These are phyloP conservation scores for Eospalax fontanierii DNA, from an alignment of 2,797 vertebrate genomes.

Conservation along the genomic window DNA sequence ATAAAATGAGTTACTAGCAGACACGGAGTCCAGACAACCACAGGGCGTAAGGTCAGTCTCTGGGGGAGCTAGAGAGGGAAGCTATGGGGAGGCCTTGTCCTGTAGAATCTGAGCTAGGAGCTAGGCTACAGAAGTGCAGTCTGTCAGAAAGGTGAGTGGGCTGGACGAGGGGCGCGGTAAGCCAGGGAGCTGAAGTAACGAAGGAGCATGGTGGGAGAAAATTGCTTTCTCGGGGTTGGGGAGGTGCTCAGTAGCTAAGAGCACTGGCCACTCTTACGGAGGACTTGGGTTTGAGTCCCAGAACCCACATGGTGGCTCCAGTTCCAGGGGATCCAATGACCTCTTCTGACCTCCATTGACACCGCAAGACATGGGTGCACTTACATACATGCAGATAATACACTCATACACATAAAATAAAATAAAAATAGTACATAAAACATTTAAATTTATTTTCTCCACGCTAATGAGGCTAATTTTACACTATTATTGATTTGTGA, in stretches of 20 bases:
- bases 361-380: too few species aligned
- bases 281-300: too few species aligned
- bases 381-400: too few species aligned
- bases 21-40: not conserved
- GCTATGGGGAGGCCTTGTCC: not conserved
- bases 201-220: not conserved
- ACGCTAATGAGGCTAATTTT: not conserved
- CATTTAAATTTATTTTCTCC: not conserved
- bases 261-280: too few species aligned
- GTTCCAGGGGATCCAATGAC: too few species aligned
- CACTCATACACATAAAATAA: too few species aligned
- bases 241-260: too few species aligned
- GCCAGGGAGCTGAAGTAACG: not conserved
- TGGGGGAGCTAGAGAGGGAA: not conserved
- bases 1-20: not conserved
- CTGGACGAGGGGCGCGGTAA: not conserved
- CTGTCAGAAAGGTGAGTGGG: not conserved
- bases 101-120: not conserved
- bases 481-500: not conserved
- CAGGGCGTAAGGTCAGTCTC: not conserved
- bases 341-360: too few species aligned
- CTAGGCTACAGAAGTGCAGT: not conserved
- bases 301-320: too few species aligned
- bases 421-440: too few species aligned
- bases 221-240: too few species aligned